Base-by-base conservation (phyloP, 2,113 vertebrate genomes). In the Rhagologus leucostigma region DNA sequence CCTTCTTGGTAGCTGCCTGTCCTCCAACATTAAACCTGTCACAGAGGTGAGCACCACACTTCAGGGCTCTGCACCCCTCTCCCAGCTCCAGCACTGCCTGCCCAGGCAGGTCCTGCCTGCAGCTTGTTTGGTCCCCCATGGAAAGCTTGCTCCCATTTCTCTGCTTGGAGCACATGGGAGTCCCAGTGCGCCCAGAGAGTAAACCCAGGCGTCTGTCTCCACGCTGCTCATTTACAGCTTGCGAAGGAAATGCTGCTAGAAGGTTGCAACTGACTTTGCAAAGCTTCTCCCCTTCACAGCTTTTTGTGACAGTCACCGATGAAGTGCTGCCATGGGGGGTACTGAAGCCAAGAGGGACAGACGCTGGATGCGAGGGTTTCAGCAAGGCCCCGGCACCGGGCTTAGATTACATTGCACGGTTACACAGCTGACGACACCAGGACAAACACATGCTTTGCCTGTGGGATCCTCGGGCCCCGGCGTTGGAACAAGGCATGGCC, bases 211-310 rank as follows among this genome's bases (percentile, higher is more conserved):
- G 63, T 83, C 95, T 94, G 91, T 50, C 96, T 94, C 68, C 80
- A 94, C 84, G 87, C 87, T 95, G 96, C 93, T 97, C 86, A 55
- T 74, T 96, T 95, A 52, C 73, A 91, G 95, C 91, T 82, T 13
- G 2, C 0, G 0, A 89, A 60, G 69, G 56, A 77, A 91, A 79
- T 1, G 21, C 77, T 7, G 60, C 74, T 60, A 87, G 84, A 50
- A 87, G 89, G 93, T 56, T 93, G 70, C 57, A 60, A 71, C 24
- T 16, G 70, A 91, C 69, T 97, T 76, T 62, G 56, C 5, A 2
- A 89, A 78, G 93, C 87, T 93, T 94, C 85, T 87, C 87, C 94
- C 82, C 93, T 94, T 95, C 93, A 92, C 96, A 93, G 96, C 70
- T 96, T 96, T 97, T 79, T 46, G 84, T 95, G 91, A 94, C 95